Percentiles rank a stretch among this genome's conserved stretches.
These are phyloP conservation scores for Carassius auratus DNA, from an alignment of 2,113 vertebrate genomes.

Conservation along the genomic window DNA sequence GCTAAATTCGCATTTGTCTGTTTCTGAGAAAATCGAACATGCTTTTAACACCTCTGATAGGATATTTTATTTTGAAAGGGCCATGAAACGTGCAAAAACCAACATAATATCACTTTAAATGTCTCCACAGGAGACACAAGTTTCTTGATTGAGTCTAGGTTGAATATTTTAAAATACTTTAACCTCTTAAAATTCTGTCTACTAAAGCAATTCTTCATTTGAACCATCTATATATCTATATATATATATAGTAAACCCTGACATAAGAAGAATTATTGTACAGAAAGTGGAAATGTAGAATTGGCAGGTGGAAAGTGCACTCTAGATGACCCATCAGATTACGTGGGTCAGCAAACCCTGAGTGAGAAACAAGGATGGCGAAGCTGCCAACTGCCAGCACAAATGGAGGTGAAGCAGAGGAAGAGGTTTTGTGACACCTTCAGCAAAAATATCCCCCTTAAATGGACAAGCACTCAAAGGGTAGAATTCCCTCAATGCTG, in stretches of 20 bases:
- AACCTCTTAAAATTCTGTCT: background rate
- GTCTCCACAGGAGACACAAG: too few species aligned
- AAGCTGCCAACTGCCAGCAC: conserved; percentile 64
- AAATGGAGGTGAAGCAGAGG: conserved; percentile 66
- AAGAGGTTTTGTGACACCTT: conserved; percentile 73
- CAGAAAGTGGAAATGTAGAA: background rate
- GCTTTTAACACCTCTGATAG: background rate
- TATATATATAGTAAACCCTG: background rate
- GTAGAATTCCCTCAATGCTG: conserved; percentile 64
- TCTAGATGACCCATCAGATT: conserved; percentile 62
- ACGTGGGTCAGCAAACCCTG: conserved; percentile 66
- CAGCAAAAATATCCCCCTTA: conserved; percentile 56
- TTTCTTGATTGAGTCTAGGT: too few species aligned
- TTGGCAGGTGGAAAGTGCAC: conserved; percentile 53
- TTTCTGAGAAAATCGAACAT: background rate
- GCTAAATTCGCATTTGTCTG: background rate
- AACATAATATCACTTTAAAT: too few species aligned
- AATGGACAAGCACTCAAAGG: conserved; percentile 52
- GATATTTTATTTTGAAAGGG: background rate
- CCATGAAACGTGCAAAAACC: background rate
- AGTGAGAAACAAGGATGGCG: conserved; percentile 64
- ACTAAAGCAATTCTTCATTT: background rate
- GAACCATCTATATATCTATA: background rate
- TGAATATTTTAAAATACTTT: too few species aligned
- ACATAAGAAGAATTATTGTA: background rate